Percentiles rank a stretch among this genome's conserved stretches.
Evolutionary conservation across 2,113 vertebrate genomes (phyloP).

Genomic region (Leucopternis melanops): DNA sequence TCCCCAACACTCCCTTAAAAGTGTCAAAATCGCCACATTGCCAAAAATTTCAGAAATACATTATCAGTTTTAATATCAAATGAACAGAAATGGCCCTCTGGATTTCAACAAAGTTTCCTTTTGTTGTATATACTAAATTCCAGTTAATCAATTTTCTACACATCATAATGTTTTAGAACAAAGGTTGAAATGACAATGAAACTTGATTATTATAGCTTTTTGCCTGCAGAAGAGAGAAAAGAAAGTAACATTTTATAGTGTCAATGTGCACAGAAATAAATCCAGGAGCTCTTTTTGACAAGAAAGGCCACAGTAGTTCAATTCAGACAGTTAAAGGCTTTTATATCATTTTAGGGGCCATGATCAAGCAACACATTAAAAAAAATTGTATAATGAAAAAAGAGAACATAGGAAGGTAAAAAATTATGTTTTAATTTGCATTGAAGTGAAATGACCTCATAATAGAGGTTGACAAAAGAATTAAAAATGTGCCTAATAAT

Average conservation of each 20-base stretch:
- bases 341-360: neutral
- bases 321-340: neutral
- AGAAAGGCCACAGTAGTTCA: slow-evolving; percentile 15
- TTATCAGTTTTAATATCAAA: too few relatives aligned
- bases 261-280: slow-evolving; percentile 46
- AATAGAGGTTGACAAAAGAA: slow-evolving; percentile 13
- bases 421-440: neutral
- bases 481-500: neutral
- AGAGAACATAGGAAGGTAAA: neutral
- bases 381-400: neutral
- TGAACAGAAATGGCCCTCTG: slow-evolving; percentile 49
- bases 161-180: slow-evolving; percentile 51
- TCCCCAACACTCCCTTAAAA: too few relatives aligned
- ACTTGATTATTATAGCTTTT: slow-evolving; percentile 32
- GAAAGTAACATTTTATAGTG: slow-evolving; percentile 28
- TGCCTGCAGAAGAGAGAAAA: slow-evolving; percentile 11
- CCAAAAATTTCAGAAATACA: too few relatives aligned
- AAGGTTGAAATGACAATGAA: slow-evolving; percentile 45
- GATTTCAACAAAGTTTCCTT: slow-evolving; percentile 60
- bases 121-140: slow-evolving; percentile 23
- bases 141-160: slow-evolving; percentile 61
- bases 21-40: too few relatives aligned
- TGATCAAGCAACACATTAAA: neutral
- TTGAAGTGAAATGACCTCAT: neutral
- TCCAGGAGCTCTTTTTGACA: slow-evolving; percentile 11